A percentile compares a stretch with the other conserved stretches of the same genome.
Evolutionary conservation across 92 coral and sea anemone species (phyloP).

Genomic region (Paragorgia papillata): DNA sequence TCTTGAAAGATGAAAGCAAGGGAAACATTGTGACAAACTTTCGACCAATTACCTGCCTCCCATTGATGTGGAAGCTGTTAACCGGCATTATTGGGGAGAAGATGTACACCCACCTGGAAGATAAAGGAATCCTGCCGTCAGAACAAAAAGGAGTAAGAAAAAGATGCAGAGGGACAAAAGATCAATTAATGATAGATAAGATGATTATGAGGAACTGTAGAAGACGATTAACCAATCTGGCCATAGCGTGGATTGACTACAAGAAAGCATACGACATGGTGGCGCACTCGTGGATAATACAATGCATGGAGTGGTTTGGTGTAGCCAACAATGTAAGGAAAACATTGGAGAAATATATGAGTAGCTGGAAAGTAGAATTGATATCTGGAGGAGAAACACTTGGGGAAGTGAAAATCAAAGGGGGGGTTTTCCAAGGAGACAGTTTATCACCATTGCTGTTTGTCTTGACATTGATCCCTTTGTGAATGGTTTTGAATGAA

Average conservation of each 20-base stretch:
- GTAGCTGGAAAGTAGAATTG: not conserved
- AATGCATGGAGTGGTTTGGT: too few relatives aligned
- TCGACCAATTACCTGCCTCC: constrained; percentile 57
- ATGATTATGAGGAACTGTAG: constrained; percentile 41
- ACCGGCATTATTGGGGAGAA: constrained; percentile 41
- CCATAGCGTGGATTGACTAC: constrained; percentile 58
- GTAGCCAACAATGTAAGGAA: constrained; percentile 3
- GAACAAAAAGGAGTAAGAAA: constrained; percentile 54
- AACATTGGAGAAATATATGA: constrained; percentile 44
- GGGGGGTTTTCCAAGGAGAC: too few relatives aligned
- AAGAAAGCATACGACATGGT: constrained; percentile 54
- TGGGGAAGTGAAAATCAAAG: too few relatives aligned
- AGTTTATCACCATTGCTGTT: too few relatives aligned
- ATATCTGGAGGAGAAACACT: too few relatives aligned
- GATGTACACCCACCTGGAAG: constrained; percentile 47
- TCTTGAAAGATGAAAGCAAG: constrained; percentile 46
- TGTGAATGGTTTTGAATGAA: not conserved
- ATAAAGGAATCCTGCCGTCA: constrained; percentile 17
- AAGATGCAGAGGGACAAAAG: constrained; percentile 48
- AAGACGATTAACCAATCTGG: constrained; percentile 37
- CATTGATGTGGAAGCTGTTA: constrained; percentile 57
- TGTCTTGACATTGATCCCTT: too few relatives aligned
- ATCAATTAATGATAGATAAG: constrained; percentile 53
- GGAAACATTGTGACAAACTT: too few relatives aligned
- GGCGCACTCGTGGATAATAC: constrained; percentile 52